Conservation (phyloP, 1,140 invertebrate genomes). For the Hyphantria cunea region DNA sequence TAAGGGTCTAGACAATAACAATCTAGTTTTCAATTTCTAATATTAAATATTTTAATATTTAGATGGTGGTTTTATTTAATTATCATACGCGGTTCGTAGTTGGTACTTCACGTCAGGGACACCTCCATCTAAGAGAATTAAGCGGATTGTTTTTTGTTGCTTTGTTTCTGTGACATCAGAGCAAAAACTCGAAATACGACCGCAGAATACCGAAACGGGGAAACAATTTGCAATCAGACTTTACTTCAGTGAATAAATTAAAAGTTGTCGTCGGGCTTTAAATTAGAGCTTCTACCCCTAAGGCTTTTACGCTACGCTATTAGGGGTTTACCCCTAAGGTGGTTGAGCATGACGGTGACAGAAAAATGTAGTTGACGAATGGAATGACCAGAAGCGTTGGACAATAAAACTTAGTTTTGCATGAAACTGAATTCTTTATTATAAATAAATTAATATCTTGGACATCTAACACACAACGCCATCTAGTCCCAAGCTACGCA, state of each 20-base stretch:
- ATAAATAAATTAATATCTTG: too few species aligned
- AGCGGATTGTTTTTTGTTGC: slow-evolving; percentile 8
- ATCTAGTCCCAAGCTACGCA: too few species aligned
- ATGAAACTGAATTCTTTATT: too few species aligned
- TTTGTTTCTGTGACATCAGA: background rate
- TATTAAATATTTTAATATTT: background rate
- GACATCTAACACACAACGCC: too few species aligned
- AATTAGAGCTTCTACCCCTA: slow-evolving; percentile 46
- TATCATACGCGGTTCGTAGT: background rate
- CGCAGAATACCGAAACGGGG: slow-evolving; percentile 45
- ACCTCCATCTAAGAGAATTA: slow-evolving; percentile 1
- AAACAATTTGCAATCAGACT: slow-evolving; percentile 61
- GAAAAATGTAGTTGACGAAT: too few species aligned
- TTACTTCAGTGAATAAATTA: slow-evolving; percentile 50
- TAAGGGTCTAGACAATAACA: too few species aligned
- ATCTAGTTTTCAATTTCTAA: too few species aligned
- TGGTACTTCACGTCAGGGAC: background rate
- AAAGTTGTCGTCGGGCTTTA: slow-evolving; percentile 44
- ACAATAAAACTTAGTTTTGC: too few species aligned
- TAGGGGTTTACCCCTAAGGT: slow-evolving; percentile 43
- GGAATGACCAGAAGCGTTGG: too few species aligned
- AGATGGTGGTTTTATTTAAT: background rate
- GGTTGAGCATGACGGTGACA: slow-evolving; percentile 15
- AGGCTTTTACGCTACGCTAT: too few species aligned
- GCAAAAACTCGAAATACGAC: slow-evolving; percentile 37